Evolutionary conservation across 1,140 invertebrate species (phyloP).

Genomic region (Oncopeltus fasciatus): DNA sequence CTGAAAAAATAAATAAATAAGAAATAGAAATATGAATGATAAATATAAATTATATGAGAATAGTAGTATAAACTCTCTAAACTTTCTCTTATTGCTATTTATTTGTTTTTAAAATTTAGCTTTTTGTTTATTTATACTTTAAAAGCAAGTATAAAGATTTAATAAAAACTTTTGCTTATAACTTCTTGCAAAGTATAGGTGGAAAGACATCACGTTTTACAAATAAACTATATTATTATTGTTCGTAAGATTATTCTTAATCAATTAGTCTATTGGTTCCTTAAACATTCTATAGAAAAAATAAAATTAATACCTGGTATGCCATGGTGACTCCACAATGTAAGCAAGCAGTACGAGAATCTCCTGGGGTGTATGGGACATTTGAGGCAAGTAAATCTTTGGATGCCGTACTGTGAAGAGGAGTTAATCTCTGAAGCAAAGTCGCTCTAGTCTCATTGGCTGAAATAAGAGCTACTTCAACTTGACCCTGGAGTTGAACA

Average conservation of each 20-base stretch:
- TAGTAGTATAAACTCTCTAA: too few species aligned
- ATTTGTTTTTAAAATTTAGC: too few species aligned
- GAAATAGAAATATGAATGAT: not conserved
- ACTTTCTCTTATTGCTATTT: too few species aligned
- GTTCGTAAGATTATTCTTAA: not conserved
- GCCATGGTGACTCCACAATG: constrained; percentile 36
- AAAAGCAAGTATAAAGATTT: too few species aligned
- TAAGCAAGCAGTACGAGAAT: constrained; percentile 34
- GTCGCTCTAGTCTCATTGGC: constrained; percentile 31
- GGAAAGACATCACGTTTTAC: not conserved
- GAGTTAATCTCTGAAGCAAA: constrained; percentile 25
- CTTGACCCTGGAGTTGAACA: constrained; percentile 34
- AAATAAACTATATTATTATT: not conserved
- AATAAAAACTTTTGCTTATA: too few species aligned
- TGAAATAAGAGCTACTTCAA: constrained; percentile 34
- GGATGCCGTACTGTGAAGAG: constrained; percentile 26
- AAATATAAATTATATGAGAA: too few species aligned
- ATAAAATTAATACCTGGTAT: constrained; percentile 33
- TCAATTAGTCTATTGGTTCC: not conserved
- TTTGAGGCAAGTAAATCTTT: constrained; percentile 34
- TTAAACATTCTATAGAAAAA: too few species aligned
- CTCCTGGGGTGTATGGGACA: constrained; percentile 35
- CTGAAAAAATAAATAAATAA: constrained; percentile 20
- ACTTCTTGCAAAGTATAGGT: too few species aligned
- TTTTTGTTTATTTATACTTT: too few species aligned